A percentile compares a stretch with the other conserved stretches of the same genome.
Conservation (phyloP, 2,797 vertebrate genomes). For the Salmo trutta region DNA sequence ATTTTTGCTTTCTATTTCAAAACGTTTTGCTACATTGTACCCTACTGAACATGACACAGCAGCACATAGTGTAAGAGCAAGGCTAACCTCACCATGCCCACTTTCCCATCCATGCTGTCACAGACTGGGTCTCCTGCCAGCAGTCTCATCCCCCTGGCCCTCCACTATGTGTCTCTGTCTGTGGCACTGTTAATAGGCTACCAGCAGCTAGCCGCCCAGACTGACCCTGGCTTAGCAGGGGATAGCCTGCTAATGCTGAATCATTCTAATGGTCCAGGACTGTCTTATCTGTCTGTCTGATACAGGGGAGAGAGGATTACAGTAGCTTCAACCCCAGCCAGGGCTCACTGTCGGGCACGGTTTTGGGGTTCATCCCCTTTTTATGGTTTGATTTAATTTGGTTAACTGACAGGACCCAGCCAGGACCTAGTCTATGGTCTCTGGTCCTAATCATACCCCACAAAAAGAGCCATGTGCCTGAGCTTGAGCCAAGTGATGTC, state of each 20-base stretch:
- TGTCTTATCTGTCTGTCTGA: conserved; percentile 12
- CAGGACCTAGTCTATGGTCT: conserved; percentile 1
- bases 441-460: neutral
- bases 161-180: neutral
- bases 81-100: neutral
- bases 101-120: neutral
- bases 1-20: neutral
- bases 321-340: conserved; percentile 14
- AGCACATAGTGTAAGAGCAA: neutral
- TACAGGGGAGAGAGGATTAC: conserved; percentile 38
- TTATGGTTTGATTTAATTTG: conserved; percentile 12
- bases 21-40: neutral
- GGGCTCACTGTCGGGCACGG: conserved; percentile 26
- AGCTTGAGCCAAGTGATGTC: conserved; percentile 6
- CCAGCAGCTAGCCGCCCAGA: conserved; percentile 7
- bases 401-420: no score
- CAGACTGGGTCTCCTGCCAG: neutral
- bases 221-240: conserved; percentile 39
- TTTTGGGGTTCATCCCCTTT: conserved; percentile 6
- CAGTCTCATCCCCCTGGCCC: neutral
- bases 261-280: conserved; percentile 36
- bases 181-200: conserved; percentile 2
- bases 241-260: conserved; percentile 52
- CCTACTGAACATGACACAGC: neutral
- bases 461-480: neutral